Evolutionary conservation across 2,113 vertebrate genomes (phyloP).

Genomic region (Odontophorus gujanensis): DNA sequence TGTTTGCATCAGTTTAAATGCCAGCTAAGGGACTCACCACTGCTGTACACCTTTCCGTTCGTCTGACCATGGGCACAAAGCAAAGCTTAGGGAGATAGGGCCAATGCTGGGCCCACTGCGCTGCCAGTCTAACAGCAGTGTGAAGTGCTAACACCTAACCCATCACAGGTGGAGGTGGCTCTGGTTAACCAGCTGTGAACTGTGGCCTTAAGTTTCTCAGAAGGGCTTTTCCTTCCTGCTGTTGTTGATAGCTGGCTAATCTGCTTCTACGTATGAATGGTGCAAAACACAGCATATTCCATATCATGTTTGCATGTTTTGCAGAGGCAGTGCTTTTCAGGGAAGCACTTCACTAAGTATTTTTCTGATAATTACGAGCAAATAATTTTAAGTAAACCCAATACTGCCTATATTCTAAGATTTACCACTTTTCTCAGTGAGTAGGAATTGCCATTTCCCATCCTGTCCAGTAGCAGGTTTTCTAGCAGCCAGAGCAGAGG

Average conservation of each 20-base stretch:
- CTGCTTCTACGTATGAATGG: fast-evolving
- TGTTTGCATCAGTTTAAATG: fast-evolving
- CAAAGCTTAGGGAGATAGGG: fast-evolving
- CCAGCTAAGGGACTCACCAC: fast-evolving
- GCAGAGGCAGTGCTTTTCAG: not conserved
- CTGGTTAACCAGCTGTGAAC: fast-evolving
- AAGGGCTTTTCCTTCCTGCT: not conserved
- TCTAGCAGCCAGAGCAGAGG: not conserved
- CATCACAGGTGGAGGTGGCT: no score
- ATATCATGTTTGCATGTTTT: fast-evolving
- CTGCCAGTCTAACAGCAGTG: not conserved
- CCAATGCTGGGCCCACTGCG: fast-evolving
- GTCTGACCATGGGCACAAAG: fast-evolving
- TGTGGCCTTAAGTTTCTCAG: fast-evolving
- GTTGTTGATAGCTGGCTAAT: fast-evolving
- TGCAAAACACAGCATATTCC: fast-evolving
- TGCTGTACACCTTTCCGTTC: not conserved
- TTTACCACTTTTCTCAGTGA: not conserved
- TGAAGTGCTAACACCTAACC: no score
- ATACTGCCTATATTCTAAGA: fast-evolving
- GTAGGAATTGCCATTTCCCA: not conserved
- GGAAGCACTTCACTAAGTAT: fast-evolving
- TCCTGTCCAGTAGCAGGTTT: fast-evolving
- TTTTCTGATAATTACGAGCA: not conserved
- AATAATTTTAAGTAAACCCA: fast-evolving